A percentile compares a stretch with the other conserved stretches of the same genome.
phyloP scores from a whole-genome alignment of 2,888 invertebrate genomes.

The Tridacna crocea region DNA sequence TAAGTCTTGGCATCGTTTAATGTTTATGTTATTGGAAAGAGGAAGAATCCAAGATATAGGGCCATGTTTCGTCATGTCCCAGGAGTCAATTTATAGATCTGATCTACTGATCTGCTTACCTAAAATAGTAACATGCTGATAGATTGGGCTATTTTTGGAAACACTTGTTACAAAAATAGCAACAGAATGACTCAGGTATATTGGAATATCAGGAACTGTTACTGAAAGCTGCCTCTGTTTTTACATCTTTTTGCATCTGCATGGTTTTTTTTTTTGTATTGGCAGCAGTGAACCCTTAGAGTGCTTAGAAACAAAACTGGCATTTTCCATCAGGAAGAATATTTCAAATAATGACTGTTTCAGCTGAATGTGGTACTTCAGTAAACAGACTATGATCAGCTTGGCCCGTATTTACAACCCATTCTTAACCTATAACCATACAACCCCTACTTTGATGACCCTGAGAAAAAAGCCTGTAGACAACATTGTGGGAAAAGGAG shows the following conservation, averaged over 20 bases:
- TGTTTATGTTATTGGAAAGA: no score
- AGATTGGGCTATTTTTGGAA: constrained; percentile 38
- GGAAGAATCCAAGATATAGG: no score
- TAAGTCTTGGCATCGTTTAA: no score
- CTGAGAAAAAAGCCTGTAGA: background rate
- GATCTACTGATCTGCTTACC: constrained; percentile 32
- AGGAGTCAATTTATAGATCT: constrained; percentile 12
- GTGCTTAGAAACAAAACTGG: background rate
- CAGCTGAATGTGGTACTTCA: background rate
- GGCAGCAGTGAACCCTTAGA: background rate
- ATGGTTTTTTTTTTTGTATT: background rate
- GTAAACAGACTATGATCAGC: no score
- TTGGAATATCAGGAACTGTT: constrained; percentile 23
- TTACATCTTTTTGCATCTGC: background rate
- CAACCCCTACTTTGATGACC: no score
- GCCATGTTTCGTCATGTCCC: no score
- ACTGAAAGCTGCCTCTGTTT: background rate
- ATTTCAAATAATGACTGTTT: background rate
- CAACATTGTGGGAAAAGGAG: no score
- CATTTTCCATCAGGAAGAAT: background rate
- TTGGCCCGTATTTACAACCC: no score
- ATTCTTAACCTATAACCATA: no score
- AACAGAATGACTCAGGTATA: constrained; percentile 42
- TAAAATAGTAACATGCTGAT: no score
- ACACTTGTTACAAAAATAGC: constrained; percentile 49